These are phyloP conservation scores for Lydus trimaculatus DNA, from an alignment of 2,888 invertebrate genomes.

Conservation along the genomic window DNA sequence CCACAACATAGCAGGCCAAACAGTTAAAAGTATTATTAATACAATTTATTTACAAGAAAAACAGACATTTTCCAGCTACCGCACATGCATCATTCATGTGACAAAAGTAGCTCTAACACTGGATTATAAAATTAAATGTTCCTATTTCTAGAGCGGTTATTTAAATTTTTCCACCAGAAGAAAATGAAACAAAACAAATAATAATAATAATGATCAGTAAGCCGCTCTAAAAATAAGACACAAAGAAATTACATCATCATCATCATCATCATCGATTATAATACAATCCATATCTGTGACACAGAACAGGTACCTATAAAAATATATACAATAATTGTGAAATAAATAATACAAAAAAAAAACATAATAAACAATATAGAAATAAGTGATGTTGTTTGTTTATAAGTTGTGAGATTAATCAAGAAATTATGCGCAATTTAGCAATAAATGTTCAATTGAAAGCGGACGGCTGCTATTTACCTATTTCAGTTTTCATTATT, in stretches of 20 bases:
- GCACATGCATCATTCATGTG: conserved; percentile 52
- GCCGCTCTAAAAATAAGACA: conserved; percentile 35
- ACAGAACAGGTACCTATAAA: conserved; percentile 61
- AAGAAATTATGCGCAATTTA: background rate
- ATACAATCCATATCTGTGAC: conserved; percentile 54
- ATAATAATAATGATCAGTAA: no score
- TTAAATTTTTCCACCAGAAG: conserved; percentile 1
- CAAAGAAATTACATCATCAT: no score
- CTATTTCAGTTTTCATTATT: conserved; percentile 23
- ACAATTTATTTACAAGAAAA: conserved; percentile 57
- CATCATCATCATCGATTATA: conserved; percentile 52
- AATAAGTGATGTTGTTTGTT: conserved; percentile 13
- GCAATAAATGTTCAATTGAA: conserved; percentile 16
- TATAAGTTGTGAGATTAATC: background rate
- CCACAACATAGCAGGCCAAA: conserved; percentile 61
- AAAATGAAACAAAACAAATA: no score
- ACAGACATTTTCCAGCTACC: conserved; percentile 54
- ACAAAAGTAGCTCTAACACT: conserved; percentile 56
- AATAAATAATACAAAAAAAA: conserved; percentile 36
- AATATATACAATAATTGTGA: conserved; percentile 49
- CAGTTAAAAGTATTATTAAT: conserved; percentile 56
- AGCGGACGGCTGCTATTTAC: conserved; percentile 38
- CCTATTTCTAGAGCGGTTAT: conserved; percentile 21
- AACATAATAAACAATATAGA: conserved; percentile 28
- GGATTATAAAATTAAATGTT: conserved; percentile 47